Evolutionary conservation across 2,113 vertebrate species (phyloP).

Genomic region (Sander lucioperca): DNA sequence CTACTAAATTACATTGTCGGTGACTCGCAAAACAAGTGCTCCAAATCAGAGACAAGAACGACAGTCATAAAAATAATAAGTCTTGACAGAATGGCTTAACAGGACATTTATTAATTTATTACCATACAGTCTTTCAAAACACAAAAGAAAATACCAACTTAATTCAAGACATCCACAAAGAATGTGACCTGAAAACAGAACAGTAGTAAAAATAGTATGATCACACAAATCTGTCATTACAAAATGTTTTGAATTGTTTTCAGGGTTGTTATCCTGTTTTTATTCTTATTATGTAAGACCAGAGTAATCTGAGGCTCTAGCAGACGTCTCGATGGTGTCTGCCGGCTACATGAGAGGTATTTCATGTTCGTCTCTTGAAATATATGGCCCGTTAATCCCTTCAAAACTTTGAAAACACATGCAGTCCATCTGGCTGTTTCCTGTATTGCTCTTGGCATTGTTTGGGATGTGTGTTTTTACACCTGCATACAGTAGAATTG

Average conservation of each 20-base stretch:
- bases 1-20: too few relatives aligned
- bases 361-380: slow-evolving; percentile 22
- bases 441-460: slow-evolving; percentile 38
- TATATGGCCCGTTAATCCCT: slow-evolving; percentile 32
- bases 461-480: slow-evolving; percentile 53
- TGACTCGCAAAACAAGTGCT: background rate
- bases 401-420: slow-evolving; percentile 43
- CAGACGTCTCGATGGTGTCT: slow-evolving; percentile 17
- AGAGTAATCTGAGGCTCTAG: background rate
- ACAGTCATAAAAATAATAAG: background rate
- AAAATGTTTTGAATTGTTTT: background rate
- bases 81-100: background rate
- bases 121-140: background rate
- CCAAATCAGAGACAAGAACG: background rate
- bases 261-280: background rate
- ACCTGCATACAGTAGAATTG: slow-evolving; percentile 38
- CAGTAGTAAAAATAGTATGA: background rate
- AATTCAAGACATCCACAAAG: background rate
- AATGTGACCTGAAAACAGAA: background rate
- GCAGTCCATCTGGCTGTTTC: slow-evolving; percentile 32
- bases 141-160: background rate
- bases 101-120: background rate
- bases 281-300: background rate
- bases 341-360: background rate
- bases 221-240: background rate